Conservation (phyloP, 2,888 invertebrate species). For the Laspeyria flexula region DNA sequence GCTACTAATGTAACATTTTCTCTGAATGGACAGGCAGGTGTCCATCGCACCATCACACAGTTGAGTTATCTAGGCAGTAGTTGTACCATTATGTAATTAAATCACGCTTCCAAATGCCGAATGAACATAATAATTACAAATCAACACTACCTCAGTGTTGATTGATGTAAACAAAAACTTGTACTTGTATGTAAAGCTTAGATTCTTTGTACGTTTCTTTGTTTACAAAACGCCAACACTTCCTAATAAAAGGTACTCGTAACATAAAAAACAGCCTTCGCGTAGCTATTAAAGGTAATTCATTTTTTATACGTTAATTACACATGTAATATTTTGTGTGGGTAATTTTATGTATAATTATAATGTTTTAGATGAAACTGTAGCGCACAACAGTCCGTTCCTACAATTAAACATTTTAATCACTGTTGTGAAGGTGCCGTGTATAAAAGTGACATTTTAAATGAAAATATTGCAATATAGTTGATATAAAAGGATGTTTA, state of each 20-base stretch:
- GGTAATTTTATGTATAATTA: slow-evolving; percentile 58
- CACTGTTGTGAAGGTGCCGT: slow-evolving; percentile 52
- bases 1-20: too few relatives aligned
- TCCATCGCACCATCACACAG: too few relatives aligned
- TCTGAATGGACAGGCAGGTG: too few relatives aligned
- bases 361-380: slow-evolving; percentile 77
- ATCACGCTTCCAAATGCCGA: too few relatives aligned
- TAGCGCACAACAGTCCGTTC: slow-evolving; percentile 81
- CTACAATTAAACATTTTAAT: slow-evolving; percentile 85
- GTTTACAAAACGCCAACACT: slow-evolving; percentile 9
- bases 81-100: too few relatives aligned
- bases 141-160: too few relatives aligned
- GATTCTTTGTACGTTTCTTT: slow-evolving; percentile 2
- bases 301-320: slow-evolving; percentile 63
- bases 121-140: too few relatives aligned
- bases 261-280: slow-evolving; percentile 30
- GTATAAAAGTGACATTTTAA: slow-evolving; percentile 18
- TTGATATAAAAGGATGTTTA: too few relatives aligned
- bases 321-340: slow-evolving; percentile 55
- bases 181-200: too few relatives aligned
- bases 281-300: slow-evolving; percentile 36
- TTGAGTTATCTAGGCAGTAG: too few relatives aligned
- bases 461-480: slow-evolving; percentile 1
- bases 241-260: slow-evolving; percentile 3
- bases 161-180: too few relatives aligned